Evolutionary conservation across 2,113 vertebrate genomes (phyloP), one percentile per base, ranked within the genome.

Genomic region (Martes martes): DNA sequence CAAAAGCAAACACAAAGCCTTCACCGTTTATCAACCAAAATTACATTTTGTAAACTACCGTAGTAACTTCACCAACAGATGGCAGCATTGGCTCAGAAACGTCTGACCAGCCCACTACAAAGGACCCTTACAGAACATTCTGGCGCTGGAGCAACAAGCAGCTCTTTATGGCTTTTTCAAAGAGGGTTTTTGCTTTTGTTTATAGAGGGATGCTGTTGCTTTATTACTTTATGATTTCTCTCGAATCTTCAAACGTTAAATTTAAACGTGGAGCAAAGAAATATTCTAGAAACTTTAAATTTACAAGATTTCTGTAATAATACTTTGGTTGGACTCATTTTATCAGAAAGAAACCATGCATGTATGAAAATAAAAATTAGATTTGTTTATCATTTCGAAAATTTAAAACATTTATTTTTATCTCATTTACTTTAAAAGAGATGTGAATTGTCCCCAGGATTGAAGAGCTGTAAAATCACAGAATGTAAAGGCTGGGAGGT

Each of bases 31-130:
- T 36, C 50, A 24, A 76, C 13, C 28, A 42, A 65, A 76, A 67
- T 21, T 79, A 81, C 13, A 19, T 82, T 82, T 74, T 69, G 42
- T 50, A 74, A 71, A 18, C 7, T 7, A 61, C 5, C 26, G 2
- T 6, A 33, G 15, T 19, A 15, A 39, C 61, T 31, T 92, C 2
- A 85, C 97, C 96, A 57, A 33, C 13, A 97, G 98, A 61, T 92
- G 97, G 98, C 96, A 61, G 14, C 61, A 36, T 94, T 91, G 94
- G 26, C 39, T 91, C 0, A 2, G 50, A 79, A 86, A 92, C 89
- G 19, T 42, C 73, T 52, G 39, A 14, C 36, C 16, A 82, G n/a
- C 10, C 3, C 2, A 4, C 0, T 2, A 4, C 23, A 6, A 26
- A 47, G 0, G 13, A 15, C 28, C 24, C 55, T 24, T 26, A 55